Conservation (phyloP, 2,797 vertebrate genomes). For the Channa striata region DNA sequence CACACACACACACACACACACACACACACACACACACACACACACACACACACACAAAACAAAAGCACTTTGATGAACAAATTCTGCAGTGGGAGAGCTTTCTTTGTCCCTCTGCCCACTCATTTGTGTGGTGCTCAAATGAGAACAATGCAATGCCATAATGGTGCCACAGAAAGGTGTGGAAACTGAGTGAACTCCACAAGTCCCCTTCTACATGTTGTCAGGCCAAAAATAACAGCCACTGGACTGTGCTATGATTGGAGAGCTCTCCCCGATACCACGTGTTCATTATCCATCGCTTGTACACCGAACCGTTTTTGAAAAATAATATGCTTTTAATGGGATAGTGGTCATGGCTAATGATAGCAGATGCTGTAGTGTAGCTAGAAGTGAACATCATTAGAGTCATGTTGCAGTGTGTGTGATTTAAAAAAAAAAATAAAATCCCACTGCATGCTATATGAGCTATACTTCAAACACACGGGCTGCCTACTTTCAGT, state of each 20-base stretch:
- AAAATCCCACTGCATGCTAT: slow-evolving; percentile 45
- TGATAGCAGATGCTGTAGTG: slow-evolving; percentile 44
- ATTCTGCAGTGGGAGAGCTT: slow-evolving; percentile 76
- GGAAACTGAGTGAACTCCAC: slow-evolving; percentile 63
- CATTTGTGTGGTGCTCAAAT: slow-evolving; percentile 54
- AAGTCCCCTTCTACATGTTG: slow-evolving; percentile 49
- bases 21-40: slow-evolving; percentile 8
- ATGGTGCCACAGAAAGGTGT: slow-evolving; percentile 70
- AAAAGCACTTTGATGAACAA: slow-evolving; percentile 78
- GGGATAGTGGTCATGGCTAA: slow-evolving; percentile 44
- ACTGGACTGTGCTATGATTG: slow-evolving; percentile 27
- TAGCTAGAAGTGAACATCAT: slow-evolving; percentile 59
- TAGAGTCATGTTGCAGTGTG: slow-evolving; percentile 53
- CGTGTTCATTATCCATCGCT: slow-evolving; percentile 58
- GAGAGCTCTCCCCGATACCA: slow-evolving; percentile 28
- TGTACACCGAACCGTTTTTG: slow-evolving; percentile 38
- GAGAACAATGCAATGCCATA: slow-evolving; percentile 68
- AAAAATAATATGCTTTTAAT: slow-evolving; percentile 68
- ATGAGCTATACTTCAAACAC: slow-evolving; percentile 72
- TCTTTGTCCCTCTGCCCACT: slow-evolving; percentile 74
- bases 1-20: slow-evolving; percentile 22
- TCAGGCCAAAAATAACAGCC: slow-evolving; percentile 29
- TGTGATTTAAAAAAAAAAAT: no score
- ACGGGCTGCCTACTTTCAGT: slow-evolving; percentile 53
- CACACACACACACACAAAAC: slow-evolving; percentile 56